These are phyloP conservation scores for Xiphorhynchus erythropygius DNA, from an alignment of 2,797 vertebrate genomes.

Conservation along the genomic window DNA sequence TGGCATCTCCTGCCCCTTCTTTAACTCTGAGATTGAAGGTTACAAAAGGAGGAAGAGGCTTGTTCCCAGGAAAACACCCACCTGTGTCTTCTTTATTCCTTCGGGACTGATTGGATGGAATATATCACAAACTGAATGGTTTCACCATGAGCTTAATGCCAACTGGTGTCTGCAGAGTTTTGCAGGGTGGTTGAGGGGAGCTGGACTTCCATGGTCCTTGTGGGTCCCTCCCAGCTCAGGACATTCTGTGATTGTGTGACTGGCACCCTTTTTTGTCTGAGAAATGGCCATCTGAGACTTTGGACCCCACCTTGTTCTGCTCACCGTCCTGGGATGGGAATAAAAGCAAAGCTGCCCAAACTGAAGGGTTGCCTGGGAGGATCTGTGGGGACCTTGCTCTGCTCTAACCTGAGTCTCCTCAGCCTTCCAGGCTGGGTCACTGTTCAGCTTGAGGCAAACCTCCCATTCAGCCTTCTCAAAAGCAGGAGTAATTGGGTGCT, in stretches of 20 bases:
- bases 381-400: neutral
- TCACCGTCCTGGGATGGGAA: neutral
- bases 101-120: neutral
- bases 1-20: neutral
- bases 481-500: rapidly evolving
- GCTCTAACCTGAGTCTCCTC: neutral
- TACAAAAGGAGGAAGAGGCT: neutral
- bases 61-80: neutral
- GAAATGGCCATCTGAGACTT: neutral
- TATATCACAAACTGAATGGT: neutral
- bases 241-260: neutral
- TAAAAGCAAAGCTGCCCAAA: neutral
- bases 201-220: neutral
- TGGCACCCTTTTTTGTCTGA: neutral
- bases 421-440: neutral
- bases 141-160: neutral
- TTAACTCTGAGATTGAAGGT: neutral
- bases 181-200: neutral
- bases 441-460: neutral
- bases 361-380: neutral
- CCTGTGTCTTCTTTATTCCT: neutral
- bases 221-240: neutral
- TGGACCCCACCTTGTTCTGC: neutral
- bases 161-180: neutral
- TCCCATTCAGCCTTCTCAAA: neutral